Evolutionary conservation across 2,888 invertebrate species (phyloP).

Genomic region (Drosophila setosimentum): DNA sequence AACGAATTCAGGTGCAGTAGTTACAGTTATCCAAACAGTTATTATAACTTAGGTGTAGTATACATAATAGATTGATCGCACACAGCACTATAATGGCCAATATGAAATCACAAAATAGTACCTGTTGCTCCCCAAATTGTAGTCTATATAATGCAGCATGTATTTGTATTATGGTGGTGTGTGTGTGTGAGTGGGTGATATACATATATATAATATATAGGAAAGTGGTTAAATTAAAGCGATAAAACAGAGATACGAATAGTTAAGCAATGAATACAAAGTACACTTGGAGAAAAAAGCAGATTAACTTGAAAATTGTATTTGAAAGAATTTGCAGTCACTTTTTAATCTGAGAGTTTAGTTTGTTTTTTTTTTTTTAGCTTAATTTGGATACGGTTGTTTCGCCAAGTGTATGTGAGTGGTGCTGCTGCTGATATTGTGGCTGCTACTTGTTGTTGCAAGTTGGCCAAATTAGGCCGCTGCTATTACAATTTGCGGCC

Average conservation of each 20-base stretch:
- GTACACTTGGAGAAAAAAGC: neutral
- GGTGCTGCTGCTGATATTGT: slow-evolving; percentile 30
- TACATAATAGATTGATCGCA: slow-evolving; percentile 85
- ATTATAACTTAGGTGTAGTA: slow-evolving; percentile 84
- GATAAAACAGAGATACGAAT: slow-evolving; percentile 36
- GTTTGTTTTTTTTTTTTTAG: too few species aligned
- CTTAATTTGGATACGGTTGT: neutral
- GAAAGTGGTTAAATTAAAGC: slow-evolving; percentile 46
- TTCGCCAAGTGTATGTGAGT: slow-evolving; percentile 16
- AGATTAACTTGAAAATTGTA: neutral
- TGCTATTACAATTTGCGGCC: slow-evolving; percentile 75
- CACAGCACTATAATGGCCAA: slow-evolving; percentile 85
- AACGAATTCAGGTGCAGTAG: slow-evolving; percentile 74
- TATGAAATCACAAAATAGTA: slow-evolving; percentile 85
- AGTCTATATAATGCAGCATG: slow-evolving; percentile 72
- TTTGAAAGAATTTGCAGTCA: neutral
- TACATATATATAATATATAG: slow-evolving; percentile 19
- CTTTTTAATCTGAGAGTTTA: neutral
- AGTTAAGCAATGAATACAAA: slow-evolving; percentile 50
- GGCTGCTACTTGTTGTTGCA: slow-evolving; percentile 65
- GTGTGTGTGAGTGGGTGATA: slow-evolving; percentile 21
- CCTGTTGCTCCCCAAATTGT: slow-evolving; percentile 85
- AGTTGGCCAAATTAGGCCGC: slow-evolving; percentile 67
- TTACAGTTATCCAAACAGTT: slow-evolving; percentile 83
- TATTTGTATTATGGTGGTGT: neutral